Conservation (phyloP, 92 coral and sea anemone species). For the Diadumene lineata region DNA sequence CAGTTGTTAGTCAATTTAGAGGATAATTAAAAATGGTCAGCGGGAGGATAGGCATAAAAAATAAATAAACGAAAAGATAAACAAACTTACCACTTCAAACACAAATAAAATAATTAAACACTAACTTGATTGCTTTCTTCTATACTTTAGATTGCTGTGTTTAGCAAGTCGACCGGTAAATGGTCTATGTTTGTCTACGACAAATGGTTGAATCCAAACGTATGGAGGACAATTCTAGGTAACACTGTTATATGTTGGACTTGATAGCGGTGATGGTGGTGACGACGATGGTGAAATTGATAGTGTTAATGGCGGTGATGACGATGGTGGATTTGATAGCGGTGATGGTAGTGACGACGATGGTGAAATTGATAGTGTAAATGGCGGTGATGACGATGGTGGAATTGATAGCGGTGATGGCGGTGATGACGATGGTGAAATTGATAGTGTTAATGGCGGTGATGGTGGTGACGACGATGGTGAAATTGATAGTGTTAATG, state of each 20-base stretch:
- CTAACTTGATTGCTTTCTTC: too few species aligned
- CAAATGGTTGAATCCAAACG: conserved; percentile 56
- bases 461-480: background rate
- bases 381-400: background rate
- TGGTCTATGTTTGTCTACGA: conserved; percentile 56
- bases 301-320: background rate
- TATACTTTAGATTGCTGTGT: conserved; percentile 47
- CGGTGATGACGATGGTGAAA: background rate
- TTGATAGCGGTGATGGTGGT: background rate
- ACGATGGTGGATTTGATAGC: background rate
- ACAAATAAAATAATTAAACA: too few species aligned
- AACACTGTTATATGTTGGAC: background rate
- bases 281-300: background rate
- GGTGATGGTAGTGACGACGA: background rate
- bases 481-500: background rate
- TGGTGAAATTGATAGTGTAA: background rate
- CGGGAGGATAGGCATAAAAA: too few species aligned
- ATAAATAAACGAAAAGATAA: too few species aligned
- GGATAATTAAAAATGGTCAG: too few species aligned
- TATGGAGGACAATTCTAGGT: conserved; percentile 52
- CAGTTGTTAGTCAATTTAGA: too few species aligned
- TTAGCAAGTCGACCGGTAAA: conserved; percentile 24
- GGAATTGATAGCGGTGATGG: too few species aligned
- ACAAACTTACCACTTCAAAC: too few species aligned
- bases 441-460: background rate